Evolutionary conservation across 1,140 invertebrate genomes (phyloP).

Genomic region (Lepidurus arcticus): DNA sequence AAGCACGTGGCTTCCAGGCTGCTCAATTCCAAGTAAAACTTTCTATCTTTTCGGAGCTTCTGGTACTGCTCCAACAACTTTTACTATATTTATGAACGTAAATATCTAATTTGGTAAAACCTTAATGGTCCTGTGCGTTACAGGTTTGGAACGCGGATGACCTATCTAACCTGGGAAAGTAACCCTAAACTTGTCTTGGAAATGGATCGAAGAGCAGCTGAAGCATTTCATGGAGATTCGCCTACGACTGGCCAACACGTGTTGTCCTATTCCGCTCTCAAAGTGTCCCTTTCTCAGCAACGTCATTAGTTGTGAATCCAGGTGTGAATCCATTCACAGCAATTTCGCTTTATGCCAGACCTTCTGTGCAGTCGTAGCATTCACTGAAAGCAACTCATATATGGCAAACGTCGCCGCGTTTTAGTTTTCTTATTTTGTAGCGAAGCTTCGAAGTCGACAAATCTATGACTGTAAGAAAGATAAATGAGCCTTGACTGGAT

Average conservation of each 20-base stretch:
- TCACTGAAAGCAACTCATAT: no score
- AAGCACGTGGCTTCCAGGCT: conserved; percentile 30
- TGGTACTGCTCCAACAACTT: neutral
- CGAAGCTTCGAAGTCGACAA: no score
- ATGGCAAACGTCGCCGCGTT: no score
- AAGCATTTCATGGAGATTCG: conserved; percentile 35
- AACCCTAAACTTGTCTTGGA: conserved; percentile 30
- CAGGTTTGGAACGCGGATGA: conserved; percentile 31
- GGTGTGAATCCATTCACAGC: neutral
- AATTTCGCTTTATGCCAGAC: neutral
- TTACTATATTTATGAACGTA: no score
- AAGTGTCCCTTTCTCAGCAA: conserved; percentile 29
- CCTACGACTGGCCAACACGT: conserved; percentile 33
- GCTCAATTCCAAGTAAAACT: conserved; percentile 33
- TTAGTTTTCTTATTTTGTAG: no score
- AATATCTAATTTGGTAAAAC: neutral
- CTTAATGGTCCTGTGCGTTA: neutral
- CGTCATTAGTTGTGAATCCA: neutral
- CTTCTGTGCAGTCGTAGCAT: no score
- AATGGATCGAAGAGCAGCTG: conserved; percentile 33
- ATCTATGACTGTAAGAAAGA: no score
- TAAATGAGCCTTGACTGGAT: no score
- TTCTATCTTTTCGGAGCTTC: neutral
- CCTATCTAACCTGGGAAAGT: conserved; percentile 30
- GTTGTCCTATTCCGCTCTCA: conserved; percentile 31